Evolutionary conservation across 1,140 invertebrate genomes (phyloP), one percentile per base, ranked within the genome.

Genomic region (Psix sp.): DNA sequence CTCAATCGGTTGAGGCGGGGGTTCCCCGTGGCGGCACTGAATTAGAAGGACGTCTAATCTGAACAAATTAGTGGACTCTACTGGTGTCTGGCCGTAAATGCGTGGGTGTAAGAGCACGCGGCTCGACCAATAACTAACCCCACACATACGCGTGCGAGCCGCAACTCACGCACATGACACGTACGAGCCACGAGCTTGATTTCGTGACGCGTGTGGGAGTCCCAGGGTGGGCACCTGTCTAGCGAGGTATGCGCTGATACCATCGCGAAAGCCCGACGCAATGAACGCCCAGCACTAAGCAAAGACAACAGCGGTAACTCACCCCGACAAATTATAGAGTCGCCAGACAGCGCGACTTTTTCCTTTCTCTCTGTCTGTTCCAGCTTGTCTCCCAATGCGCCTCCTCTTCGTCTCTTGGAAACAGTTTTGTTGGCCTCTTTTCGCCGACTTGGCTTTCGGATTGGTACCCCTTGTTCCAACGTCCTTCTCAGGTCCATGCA

Each of bases 301-400:
- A 84, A 83, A 84, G 83, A 85, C 82, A 83, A 83, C 77, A 77
- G 80, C 84, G 84, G 81, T 85, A 84, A 85, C 81, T 85, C 84
- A 84, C 80, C 80, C 78, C 82, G 83, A 86, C 84, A 85, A 86
- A 86, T 85, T 86, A 85, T 85, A 84, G 81, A 85, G 78, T 82
- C 76, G 76, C 80, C 80, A 80, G 81, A 82, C 81, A 77, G 74
- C 82, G 80, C 73, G 80, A 82, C 82, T 83, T 74, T 78, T 77
- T 72, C 73, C 70, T 71, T 36, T 51, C 60, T 33, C 35, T 31
- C 43, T 21, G 52, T 59, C 49, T 24, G 54, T 10, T 46, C 31
- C 43, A 65, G 48, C 60, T 35, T 38, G 33, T 56, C 31, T 21
- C 5, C 36, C 11, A 16, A 43, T 56, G 16, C 26, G 29, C 39